These are phyloP conservation scores for Geodia barretti DNA, from an alignment of 37 sponge, comb jelly and placozoan species.

Conservation along the genomic window DNA sequence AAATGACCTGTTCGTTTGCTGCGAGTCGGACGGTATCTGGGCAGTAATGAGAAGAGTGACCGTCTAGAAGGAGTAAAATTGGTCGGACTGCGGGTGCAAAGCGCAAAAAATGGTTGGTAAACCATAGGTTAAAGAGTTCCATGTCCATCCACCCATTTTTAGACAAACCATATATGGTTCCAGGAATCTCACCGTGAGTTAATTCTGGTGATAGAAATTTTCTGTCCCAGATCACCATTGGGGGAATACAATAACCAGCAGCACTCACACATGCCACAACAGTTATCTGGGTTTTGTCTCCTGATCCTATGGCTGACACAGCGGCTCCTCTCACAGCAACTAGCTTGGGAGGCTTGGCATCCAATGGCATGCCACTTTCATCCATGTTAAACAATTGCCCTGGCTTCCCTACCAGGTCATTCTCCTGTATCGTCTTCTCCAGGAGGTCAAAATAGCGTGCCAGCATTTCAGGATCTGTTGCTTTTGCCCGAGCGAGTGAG, in stretches of 20 bases:
- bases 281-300: slow-evolving; percentile 54
- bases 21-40: slow-evolving; percentile 19
- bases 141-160: slow-evolving; percentile 46
- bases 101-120: slow-evolving; percentile 38
- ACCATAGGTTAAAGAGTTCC: slow-evolving; percentile 43
- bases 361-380: slow-evolving; percentile 39
- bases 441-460: slow-evolving; percentile 47
- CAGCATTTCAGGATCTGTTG: slow-evolving; percentile 21
- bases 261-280: slow-evolving; percentile 52
- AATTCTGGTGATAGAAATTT: slow-evolving; percentile 29
- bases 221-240: slow-evolving; percentile 44
- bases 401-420: slow-evolving; percentile 37
- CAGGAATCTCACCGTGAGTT: slow-evolving; percentile 47
- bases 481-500: slow-evolving; percentile 15
- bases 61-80: slow-evolving; percentile 48
- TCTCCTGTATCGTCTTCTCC: slow-evolving; percentile 16
- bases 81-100: slow-evolving; percentile 45
- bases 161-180: slow-evolving; percentile 45
- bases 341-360: slow-evolving; percentile 22
- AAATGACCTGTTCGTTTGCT: slow-evolving; percentile 17
- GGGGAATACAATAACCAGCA: slow-evolving; percentile 52
- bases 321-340: background rate
- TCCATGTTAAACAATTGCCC: slow-evolving; percentile 37
- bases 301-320: background rate
- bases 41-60: slow-evolving; percentile 46